phyloP scores from a whole-genome alignment of 2,113 vertebrate species.

The Halichoeres trimaculatus region DNA sequence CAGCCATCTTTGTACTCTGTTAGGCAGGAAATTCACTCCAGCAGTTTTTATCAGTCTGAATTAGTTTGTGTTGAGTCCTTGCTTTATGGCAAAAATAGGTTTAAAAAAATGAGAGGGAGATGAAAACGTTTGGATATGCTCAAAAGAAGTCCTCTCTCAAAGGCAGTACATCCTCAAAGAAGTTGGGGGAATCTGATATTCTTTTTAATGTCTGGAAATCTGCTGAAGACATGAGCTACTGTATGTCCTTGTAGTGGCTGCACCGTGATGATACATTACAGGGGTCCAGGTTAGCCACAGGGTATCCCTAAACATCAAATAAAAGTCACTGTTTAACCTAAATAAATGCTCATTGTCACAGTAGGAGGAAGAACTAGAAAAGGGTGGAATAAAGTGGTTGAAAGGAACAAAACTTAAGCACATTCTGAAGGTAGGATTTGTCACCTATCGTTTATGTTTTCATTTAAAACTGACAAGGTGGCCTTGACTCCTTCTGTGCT shows the following conservation, averaged over 20 bases:
- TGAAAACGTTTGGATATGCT: slow-evolving; percentile 84
- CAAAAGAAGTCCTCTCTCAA: slow-evolving; percentile 84
- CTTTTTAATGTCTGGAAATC: slow-evolving; percentile 85
- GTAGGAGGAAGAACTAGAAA: slow-evolving; percentile 18
- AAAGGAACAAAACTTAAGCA: slow-evolving; percentile 11
- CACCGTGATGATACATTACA: slow-evolving; percentile 72
- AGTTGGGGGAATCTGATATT: slow-evolving; percentile 82
- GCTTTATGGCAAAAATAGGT: slow-evolving; percentile 73
- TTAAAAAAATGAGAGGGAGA: slow-evolving; percentile 74
- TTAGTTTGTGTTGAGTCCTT: slow-evolving; percentile 77
- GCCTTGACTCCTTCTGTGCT: slow-evolving; percentile 22
- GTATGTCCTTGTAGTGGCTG: slow-evolving; percentile 76
- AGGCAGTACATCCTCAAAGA: slow-evolving; percentile 84
- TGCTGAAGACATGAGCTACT: slow-evolving; percentile 78
- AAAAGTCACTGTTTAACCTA: slow-evolving; percentile 47
- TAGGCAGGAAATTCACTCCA: slow-evolving; percentile 60
- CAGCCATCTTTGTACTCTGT: slow-evolving; percentile 71
- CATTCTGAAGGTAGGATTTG: slow-evolving; percentile 16
- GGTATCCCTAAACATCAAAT: slow-evolving; percentile 59
- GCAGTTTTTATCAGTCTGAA: slow-evolving; percentile 64
- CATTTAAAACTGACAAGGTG: slow-evolving; percentile 43
- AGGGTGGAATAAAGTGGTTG: slow-evolving; percentile 36
- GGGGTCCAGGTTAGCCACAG: slow-evolving; percentile 55
- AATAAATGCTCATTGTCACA: slow-evolving; percentile 34
- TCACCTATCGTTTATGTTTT: slow-evolving; percentile 54